These are phyloP conservation scores for Serrognathus titanus DNA, from an alignment of 2,888 invertebrate genomes.

Conservation along the genomic window DNA sequence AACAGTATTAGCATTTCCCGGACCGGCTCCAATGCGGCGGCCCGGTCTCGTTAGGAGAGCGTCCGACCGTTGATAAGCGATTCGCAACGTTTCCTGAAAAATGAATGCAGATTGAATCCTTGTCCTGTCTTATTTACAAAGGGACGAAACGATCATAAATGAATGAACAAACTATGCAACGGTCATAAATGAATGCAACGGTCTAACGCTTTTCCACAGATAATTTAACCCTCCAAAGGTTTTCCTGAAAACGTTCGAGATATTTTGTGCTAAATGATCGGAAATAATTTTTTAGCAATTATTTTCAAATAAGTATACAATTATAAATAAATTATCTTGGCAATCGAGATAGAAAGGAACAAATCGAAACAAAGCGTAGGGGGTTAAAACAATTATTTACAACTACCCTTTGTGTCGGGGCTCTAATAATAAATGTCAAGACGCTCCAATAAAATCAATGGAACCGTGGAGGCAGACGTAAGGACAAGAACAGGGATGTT, in stretches of 20 bases:
- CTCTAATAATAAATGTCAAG: conserved; percentile 25
- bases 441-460: conserved; percentile 19
- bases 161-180: conserved; percentile 1
- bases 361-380: not conserved
- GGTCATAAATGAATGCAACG: conserved; percentile 3
- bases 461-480: conserved; percentile 11
- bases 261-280: not conserved
- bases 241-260: conserved; percentile 9
- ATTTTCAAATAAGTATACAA: conserved; percentile 2
- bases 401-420: conserved; percentile 19
- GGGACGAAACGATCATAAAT: conserved; percentile 1
- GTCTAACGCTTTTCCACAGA: conserved; percentile 4
- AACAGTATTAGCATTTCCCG: conserved; percentile 28
- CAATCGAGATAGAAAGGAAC: not conserved
- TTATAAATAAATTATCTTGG: not conserved
- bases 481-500: conserved; percentile 24
- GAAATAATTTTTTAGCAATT: not conserved
- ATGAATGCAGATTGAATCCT: conserved; percentile 23
- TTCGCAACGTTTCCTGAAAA: conserved; percentile 25
- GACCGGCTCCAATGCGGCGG: conserved; percentile 21
- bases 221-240: conserved; percentile 9
- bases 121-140: conserved; percentile 1
- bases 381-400: conserved; percentile 14
- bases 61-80: conserved; percentile 29
- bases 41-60: conserved; percentile 26